phyloP scores from a whole-genome alignment of 2,797 vertebrate species.

The Argya squamiceps region DNA sequence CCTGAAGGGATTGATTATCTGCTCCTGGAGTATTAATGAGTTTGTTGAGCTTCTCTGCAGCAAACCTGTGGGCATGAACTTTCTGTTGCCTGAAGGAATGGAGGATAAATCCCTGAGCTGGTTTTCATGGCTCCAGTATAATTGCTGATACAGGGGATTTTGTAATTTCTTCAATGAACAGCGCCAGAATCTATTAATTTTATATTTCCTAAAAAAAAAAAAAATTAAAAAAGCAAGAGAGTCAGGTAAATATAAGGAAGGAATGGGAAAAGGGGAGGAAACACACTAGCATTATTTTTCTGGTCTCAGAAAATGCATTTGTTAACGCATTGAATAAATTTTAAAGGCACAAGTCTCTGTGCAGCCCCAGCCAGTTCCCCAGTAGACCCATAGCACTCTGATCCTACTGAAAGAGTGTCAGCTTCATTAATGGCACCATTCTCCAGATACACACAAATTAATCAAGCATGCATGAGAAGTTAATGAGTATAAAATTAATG shows the following conservation, averaged over 20 bases:
- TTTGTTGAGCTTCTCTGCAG: slow-evolving; percentile 37
- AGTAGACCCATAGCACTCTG: background rate
- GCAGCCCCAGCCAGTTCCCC: background rate
- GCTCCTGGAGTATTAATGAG: slow-evolving; percentile 27
- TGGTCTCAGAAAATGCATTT: background rate
- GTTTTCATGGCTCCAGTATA: background rate
- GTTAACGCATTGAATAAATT: background rate
- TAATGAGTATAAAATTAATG: slow-evolving; percentile 5
- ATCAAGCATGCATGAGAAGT: background rate
- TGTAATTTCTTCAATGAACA: background rate
- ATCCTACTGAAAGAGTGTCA: background rate
- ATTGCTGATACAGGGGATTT: background rate
- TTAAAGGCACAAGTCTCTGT: background rate
- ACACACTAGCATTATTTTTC: background rate
- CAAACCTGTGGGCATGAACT: slow-evolving; percentile 25
- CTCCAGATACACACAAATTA: background rate
- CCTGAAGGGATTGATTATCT: slow-evolving; percentile 46
- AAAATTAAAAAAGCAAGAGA: background rate
- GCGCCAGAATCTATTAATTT: background rate
- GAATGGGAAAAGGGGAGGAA: background rate
- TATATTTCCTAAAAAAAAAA: background rate
- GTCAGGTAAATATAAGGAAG: background rate
- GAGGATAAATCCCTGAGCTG: background rate
- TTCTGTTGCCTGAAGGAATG: slow-evolving; percentile 3
- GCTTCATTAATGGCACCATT: background rate